Conservation (phyloP, 2,888 invertebrate species). For the Mythimna albipuncta region DNA sequence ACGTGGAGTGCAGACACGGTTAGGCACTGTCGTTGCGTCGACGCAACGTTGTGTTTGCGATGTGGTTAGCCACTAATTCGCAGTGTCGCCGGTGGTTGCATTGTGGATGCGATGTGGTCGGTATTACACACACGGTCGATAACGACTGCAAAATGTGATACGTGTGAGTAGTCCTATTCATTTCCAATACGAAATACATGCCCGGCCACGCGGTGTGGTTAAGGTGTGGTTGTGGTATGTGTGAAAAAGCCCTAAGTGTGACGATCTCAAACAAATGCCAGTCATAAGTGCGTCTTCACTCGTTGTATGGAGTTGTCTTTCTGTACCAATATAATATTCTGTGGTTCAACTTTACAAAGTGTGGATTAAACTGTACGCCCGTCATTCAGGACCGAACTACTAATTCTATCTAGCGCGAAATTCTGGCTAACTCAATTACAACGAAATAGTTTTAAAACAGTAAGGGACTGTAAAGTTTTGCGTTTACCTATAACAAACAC, state of each 20-base stretch:
- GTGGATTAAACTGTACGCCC: conserved; percentile 55
- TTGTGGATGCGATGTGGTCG: too few relatives aligned
- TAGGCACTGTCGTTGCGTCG: too few relatives aligned
- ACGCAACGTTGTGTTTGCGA: too few relatives aligned
- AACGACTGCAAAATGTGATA: too few relatives aligned
- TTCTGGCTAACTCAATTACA: conserved; percentile 68
- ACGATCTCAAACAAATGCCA: background rate
- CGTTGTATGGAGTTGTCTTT: background rate
- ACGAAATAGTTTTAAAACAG: conserved; percentile 71
- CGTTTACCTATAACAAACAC: conserved; percentile 33
- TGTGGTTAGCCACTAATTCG: too few relatives aligned
- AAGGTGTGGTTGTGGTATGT: too few relatives aligned
- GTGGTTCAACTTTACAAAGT: conserved; percentile 41
- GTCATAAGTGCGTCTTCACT: background rate
- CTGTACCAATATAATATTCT: conserved; percentile 10
- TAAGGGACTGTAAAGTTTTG: conserved; percentile 55
- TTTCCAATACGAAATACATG: too few relatives aligned
- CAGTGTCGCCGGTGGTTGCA: too few relatives aligned
- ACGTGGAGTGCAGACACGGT: too few relatives aligned
- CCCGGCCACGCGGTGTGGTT: too few relatives aligned
- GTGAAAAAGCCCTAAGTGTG: background rate
- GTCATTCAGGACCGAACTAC: conserved; percentile 49
- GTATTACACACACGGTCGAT: too few relatives aligned
- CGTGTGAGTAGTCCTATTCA: too few relatives aligned
- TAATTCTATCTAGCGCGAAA: conserved; percentile 59